phyloP scores from a whole-genome alignment of 2,888 invertebrate species.

The Rhopalosiphum nymphaeae region DNA sequence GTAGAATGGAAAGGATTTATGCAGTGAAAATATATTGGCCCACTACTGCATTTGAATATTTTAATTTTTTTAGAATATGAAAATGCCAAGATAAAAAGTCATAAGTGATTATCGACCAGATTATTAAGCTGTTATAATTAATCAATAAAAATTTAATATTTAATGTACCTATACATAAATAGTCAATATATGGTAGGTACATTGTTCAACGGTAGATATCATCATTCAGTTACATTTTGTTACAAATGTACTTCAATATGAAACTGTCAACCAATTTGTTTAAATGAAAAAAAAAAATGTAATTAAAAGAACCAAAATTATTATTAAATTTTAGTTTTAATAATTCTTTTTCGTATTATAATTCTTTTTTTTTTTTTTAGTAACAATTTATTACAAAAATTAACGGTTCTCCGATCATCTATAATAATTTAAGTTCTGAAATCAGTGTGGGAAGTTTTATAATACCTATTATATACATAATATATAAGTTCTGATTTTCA shows the following conservation, averaged over 20 bases:
- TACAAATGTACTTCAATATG: not conserved
- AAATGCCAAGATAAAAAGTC: accelerated
- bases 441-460: not conserved
- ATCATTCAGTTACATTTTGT: not conserved
- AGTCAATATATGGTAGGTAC: not conserved
- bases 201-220: not conserved
- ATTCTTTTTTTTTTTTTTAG: not conserved
- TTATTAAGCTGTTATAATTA: not conserved
- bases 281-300: not conserved
- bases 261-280: not conserved
- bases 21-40: no score
- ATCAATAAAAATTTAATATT: not conserved
- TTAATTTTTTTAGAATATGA: not conserved
- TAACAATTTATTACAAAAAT: not conserved
- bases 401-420: not conserved
- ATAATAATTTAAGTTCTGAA: not conserved
- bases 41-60: not conserved
- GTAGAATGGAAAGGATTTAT: no score
- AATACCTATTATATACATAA: not conserved
- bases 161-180: not conserved
- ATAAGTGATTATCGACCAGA: not conserved
- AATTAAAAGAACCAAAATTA: not conserved
- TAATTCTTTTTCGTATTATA: not conserved
- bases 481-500: not conserved
- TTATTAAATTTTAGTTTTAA: not conserved